Evolutionary conservation across 2,113 vertebrate species (phyloP).

Genomic region (Columba livia): DNA sequence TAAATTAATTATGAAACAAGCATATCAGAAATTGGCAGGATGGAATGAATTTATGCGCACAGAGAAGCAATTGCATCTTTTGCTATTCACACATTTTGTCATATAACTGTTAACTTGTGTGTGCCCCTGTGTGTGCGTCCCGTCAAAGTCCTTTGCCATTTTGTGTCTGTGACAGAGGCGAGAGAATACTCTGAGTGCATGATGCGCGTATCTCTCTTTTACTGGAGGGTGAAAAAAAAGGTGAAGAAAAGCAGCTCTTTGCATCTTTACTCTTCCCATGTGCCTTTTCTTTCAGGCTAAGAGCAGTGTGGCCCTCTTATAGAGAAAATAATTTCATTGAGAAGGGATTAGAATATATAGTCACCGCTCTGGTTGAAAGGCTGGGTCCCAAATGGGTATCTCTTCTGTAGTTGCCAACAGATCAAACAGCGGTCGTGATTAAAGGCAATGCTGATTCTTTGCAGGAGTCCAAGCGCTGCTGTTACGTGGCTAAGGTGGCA

Average conservation of each 20-base stretch:
- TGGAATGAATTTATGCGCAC: background rate
- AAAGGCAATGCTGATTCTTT: background rate
- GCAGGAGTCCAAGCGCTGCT: background rate
- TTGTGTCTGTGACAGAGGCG: background rate
- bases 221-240: background rate
- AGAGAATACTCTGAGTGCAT: background rate
- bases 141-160: background rate
- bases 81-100: background rate
- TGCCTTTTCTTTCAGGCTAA: background rate
- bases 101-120: background rate
- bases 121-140: background rate
- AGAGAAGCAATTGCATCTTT: background rate
- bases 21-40: background rate
- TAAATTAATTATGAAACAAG: slow-evolving; percentile 2
- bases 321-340: background rate
- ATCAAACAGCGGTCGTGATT: background rate
- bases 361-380: background rate
- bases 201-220: background rate
- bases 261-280: background rate
- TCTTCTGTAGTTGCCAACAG: background rate
- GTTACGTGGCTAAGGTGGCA: background rate
- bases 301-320: background rate
- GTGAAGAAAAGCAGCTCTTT: background rate
- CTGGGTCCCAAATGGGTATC: background rate
- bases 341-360: background rate